These are phyloP conservation scores for Epizoanthus stellaris DNA, from an alignment of 92 coral and sea anemone species.

Conservation along the genomic window DNA sequence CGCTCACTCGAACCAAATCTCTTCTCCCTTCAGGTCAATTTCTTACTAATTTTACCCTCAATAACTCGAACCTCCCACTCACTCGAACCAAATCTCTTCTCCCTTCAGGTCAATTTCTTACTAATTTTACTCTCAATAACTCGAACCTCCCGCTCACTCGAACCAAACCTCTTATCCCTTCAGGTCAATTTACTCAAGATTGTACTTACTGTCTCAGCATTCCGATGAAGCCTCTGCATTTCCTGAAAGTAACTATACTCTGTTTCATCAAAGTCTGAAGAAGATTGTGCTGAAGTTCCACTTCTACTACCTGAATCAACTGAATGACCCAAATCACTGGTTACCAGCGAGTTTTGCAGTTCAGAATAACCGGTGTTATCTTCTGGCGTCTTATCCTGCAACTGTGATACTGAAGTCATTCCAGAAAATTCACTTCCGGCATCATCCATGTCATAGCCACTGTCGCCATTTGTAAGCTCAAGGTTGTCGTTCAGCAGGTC, in stretches of 20 bases:
- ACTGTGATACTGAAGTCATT: constrained; percentile 49
- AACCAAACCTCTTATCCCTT: neutral
- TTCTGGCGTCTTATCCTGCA: constrained; percentile 29
- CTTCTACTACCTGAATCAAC: constrained; percentile 67
- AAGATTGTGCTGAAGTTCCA: constrained; percentile 7
- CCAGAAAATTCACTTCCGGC: constrained; percentile 72
- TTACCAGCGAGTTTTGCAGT: constrained; percentile 12
- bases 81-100: neutral
- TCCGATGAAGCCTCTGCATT: constrained; percentile 74
- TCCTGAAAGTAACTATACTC: constrained; percentile 84
- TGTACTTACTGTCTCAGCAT: constrained; percentile 67
- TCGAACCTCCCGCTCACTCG: too few species aligned
- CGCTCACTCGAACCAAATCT: too few species aligned
- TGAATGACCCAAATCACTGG: constrained; percentile 75
- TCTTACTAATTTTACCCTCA: too few species aligned
- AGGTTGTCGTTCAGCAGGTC: constrained; percentile 11
- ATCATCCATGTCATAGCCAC: constrained; percentile 84
- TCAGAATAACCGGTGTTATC: neutral
- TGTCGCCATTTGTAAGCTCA: constrained; percentile 54
- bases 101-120: too few species aligned
- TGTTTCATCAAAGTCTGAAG: constrained; percentile 75
- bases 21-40: too few species aligned
- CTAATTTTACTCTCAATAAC: too few species aligned
- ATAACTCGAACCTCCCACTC: too few species aligned
- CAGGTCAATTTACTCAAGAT: too few species aligned